These are phyloP conservation scores for Chouioia cunea DNA, from an alignment of 2,888 invertebrate genomes.

Conservation along the genomic window DNA sequence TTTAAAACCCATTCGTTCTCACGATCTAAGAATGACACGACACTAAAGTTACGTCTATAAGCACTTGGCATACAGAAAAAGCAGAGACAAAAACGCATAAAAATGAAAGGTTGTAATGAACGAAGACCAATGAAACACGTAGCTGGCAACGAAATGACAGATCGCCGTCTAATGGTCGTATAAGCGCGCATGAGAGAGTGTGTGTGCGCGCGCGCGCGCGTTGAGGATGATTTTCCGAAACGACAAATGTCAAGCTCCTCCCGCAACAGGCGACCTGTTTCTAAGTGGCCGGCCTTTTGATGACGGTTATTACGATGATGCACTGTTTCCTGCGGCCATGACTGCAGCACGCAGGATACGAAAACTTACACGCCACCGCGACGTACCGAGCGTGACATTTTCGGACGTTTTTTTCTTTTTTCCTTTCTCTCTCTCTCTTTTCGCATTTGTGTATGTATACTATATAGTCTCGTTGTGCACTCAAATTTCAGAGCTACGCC, in stretches of 20 bases:
- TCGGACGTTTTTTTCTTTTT: conserved; percentile 19
- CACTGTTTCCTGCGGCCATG: conserved; percentile 67
- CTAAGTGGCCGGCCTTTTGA: conserved; percentile 66
- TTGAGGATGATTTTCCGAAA: conserved; percentile 52
- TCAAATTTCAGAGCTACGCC: conserved; percentile 29
- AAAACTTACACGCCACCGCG: conserved; percentile 48
- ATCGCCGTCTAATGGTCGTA: neutral
- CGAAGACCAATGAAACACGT: conserved; percentile 9
- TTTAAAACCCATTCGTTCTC: too few relatives aligned
- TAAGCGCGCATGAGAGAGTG: neutral
- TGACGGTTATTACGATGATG: conserved; percentile 68
- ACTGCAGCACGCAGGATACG: conserved; percentile 54
- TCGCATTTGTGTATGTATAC: too few relatives aligned
- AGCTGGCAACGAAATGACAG: conserved; percentile 19
- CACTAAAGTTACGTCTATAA: too few relatives aligned
- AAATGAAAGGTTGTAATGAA: conserved; percentile 16
- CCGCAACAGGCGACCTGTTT: conserved; percentile 54
- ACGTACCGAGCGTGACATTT: conserved; percentile 45
- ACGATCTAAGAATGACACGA: too few relatives aligned
- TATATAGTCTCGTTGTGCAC: neutral
- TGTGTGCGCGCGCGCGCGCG: conserved; percentile 11
- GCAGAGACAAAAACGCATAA: neutral
- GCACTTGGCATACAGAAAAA: too few relatives aligned
- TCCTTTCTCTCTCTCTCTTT: neutral
- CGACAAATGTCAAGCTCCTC: conserved; percentile 50